Base-by-base conservation (phyloP, 2,113 vertebrate genomes). In the Pterocles orientalis region DNA sequence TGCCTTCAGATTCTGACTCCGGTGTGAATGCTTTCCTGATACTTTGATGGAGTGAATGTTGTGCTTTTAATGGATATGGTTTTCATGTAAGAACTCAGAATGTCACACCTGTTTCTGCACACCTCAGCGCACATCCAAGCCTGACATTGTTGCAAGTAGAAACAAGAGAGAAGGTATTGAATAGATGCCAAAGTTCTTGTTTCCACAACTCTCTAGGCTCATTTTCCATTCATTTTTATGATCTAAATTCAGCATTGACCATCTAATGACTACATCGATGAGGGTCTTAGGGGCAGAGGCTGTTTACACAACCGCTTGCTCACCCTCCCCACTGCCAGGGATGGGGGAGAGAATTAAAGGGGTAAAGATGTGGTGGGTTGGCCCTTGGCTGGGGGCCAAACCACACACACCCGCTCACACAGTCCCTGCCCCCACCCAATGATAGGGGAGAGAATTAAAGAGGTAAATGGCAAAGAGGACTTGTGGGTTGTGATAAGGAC, bases 101-200 rank as follows among this genome's bases (percentile, higher is more conserved):
- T 83, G 48, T 94, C 79, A 61, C 41, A 58, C 58, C 29, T 82
- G 47, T 82, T 33, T 57, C 34, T 57, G 26, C 50, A 66, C 25
- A 68, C 7, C 26, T 86, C 26, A 34, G 65, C 57, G n/a, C 31
- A 57, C n/a, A 6, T 36, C 33, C 50, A 91, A 66, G 26, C 29
- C 60, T 66, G 68, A 68, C 7, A 6, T 21, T 61, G 31, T 77
- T 85, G 62, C 54, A 94, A 80, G 60, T 97, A 28, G 78, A 96
- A 95, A 92, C 56, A 41, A 53, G 82, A 94, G 60, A 65, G 34
- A 85, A 89, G 39, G 23, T 84, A 25, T 25, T 95, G 71, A 94
- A 51, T 26, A 29, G 36, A 70, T 73, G 50, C 21, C 75, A 70
- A 41, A 53, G 18, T 80, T 82, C 47, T 61, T 80, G 45, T 33